Evolutionary conservation across 2,888 invertebrate species (phyloP), one percentile per base, ranked within the genome.

Genomic region (Osmoderma eremita): DNA sequence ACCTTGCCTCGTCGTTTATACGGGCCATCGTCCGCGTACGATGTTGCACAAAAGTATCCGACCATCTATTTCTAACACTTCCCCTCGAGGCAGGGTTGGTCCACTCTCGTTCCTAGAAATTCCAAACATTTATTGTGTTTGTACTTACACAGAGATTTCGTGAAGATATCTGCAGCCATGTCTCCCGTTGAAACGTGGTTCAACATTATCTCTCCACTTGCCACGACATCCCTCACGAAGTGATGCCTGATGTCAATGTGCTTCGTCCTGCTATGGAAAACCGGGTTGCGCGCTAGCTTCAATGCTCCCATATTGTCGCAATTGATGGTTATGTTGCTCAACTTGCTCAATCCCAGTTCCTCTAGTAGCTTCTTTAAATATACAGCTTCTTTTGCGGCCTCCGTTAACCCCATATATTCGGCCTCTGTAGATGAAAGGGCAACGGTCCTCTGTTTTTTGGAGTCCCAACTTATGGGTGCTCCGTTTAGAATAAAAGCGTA

Each of bases 191-290:
- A 22, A 15, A 67, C 24, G 42, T 63, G 41, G n/a, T 24, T n/a
- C 10, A 69, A 39, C 30, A 24, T 24, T n/a, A 62, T 36, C 12
- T 69, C 39, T 8, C 62, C 36, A 12, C 38, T 24, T 24, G 24
- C 24, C 3, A 24, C 24, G 24, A 24, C 67, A 18, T 67, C 36
- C 10, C 63, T 20, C 10, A 50, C 63, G 13, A 49, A 72, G 38
- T 71, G 67, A 38, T 65, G 39, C 64, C 15, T 50, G 45, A 63
- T 67, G 30, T 67, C 69, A 13, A 71, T 67, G 53, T 72, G 69
- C 18, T 72, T 72, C 13, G 54, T 68, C 17, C 67, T 51, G 20
- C 36, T 20, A 41, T 68, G 68, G 22, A 70, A 69, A 12, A 62
- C 41, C 17, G 68, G 68, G 41, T 71, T 70, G 18, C 65, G 64